phyloP scores from a whole-genome alignment of 2,797 vertebrate species.

The Cossypha niveicapilla region DNA sequence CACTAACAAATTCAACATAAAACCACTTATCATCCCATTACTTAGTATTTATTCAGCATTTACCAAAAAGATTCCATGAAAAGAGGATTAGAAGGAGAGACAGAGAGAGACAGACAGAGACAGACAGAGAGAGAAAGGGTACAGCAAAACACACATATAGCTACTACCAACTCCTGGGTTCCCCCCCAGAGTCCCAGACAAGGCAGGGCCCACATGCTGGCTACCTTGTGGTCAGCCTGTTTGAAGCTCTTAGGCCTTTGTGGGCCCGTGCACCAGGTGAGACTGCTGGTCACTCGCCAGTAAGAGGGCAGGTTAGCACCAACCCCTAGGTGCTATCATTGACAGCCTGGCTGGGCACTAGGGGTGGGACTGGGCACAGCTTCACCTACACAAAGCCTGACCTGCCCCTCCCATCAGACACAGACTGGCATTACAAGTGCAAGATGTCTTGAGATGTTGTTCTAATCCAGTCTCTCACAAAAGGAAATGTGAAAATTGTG shows the following conservation, averaged over 20 bases:
- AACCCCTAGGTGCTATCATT: background rate
- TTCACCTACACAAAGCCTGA: background rate
- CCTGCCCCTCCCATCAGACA: background rate
- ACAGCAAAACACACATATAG: background rate
- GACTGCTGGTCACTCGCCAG: too few relatives aligned
- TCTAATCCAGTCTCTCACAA: background rate
- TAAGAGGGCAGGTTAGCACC: background rate
- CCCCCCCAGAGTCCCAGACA: background rate
- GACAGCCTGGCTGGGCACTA: background rate
- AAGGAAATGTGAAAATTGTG: background rate
- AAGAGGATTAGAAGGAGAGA: background rate
- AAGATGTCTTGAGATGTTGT: fast-evolving
- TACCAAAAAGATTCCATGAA: background rate
- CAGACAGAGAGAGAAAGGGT: background rate
- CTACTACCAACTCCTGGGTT: background rate
- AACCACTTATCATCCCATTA: background rate
- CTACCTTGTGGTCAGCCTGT: background rate
- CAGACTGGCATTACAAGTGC: background rate
- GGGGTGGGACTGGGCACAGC: fast-evolving
- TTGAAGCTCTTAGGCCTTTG: background rate
- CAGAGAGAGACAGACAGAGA: background rate
- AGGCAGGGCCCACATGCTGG: background rate
- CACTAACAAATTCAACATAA: background rate
- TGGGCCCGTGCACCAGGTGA: fast-evolving
- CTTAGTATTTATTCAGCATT: background rate